Evolutionary conservation across 1,140 invertebrate species (phyloP), one percentile per base, ranked within the genome.

Genomic region (Eciton burchellii): DNA sequence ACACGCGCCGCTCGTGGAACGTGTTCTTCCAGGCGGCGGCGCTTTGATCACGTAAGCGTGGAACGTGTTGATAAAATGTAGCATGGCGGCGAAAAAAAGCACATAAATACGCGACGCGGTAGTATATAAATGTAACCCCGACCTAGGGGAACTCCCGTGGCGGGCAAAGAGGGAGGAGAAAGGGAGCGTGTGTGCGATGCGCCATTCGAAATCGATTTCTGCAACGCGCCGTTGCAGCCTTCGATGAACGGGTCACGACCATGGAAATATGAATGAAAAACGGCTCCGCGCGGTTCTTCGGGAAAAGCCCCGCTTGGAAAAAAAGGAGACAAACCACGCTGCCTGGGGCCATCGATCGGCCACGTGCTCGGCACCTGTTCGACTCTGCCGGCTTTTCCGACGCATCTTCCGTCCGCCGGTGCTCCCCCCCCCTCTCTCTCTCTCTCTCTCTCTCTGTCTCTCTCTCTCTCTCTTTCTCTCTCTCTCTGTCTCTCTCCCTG

Each of bases 261-360:
- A 91, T 93, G 92, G 90, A 94, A 93, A 94, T 94, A 94, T 94
- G 93, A 94, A 94, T 94, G 93, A 93, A 94, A 93, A 94, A 93
- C 89, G 91, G 91, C 89, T 91, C 88, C 88, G 91, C 88, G 87
- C 90, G 83, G 77, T 89, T 90, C 89, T 89, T 89, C 85, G 87
- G 82, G 70, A 91, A 90, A 90, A 86, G 84, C 85, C 65, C 74
- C 82, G 82, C 83, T 81, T 85, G 85, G 83, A 84, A 87, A 83
- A 88, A 88, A 86, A 86, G 85, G 68, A 85, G 74, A 84, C 54
- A 68, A 85, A 84, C 82, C 84, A 84, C 84, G 84, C 72, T 82
- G 84, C 71, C 79, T 62, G 82, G n/a, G n/a, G 62, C 82, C 73
- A 85, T 85, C 88, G 91, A 94, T 93, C 92, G 91, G 91, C 92